These are phyloP conservation scores for Channallabes apus DNA, from an alignment of 2,797 vertebrate species.

Conservation along the genomic window DNA sequence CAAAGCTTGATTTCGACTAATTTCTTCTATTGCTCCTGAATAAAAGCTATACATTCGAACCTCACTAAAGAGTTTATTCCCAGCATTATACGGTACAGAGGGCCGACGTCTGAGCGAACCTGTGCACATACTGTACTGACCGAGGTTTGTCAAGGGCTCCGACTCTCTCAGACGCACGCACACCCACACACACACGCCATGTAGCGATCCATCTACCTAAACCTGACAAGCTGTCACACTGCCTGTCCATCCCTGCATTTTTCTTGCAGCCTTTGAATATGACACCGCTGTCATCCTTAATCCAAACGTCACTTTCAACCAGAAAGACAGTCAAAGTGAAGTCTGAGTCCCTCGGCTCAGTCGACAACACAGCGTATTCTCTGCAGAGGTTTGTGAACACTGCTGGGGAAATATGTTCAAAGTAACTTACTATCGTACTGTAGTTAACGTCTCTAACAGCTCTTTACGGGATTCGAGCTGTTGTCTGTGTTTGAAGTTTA, in stretches of 20 bases:
- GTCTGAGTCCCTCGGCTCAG: slow-evolving; percentile 33
- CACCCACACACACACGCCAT: slow-evolving; percentile 34
- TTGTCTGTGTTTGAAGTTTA: not conserved
- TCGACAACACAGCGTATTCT: not conserved
- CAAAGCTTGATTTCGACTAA: not conserved
- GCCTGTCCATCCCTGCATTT: slow-evolving; percentile 70
- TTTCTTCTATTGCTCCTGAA: not conserved
- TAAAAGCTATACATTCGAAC: not conserved
- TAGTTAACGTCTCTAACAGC: not conserved
- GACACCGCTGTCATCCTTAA: slow-evolving; percentile 76
- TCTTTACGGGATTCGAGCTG: not conserved
- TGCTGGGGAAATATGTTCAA: slow-evolving; percentile 18
- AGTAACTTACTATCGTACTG: slow-evolving; percentile 9
- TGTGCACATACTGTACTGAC: not conserved
- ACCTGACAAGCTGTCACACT: slow-evolving; percentile 76
- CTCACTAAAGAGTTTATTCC: not conserved
- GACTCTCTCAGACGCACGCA: slow-evolving; percentile 2
- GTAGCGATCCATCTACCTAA: slow-evolving; percentile 67
- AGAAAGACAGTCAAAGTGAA: slow-evolving; percentile 39
- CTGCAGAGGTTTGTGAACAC: slow-evolving; percentile 10
- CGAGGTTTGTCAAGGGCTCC: slow-evolving; percentile 8
- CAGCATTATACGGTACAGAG: not conserved
- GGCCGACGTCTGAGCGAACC: not conserved
- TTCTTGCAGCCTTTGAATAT: slow-evolving; percentile 63
- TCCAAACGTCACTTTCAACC: slow-evolving; percentile 56